These are phyloP conservation scores for Portunus trituberculatus DNA, from an alignment of 1,140 invertebrate genomes.

Conservation along the genomic window DNA sequence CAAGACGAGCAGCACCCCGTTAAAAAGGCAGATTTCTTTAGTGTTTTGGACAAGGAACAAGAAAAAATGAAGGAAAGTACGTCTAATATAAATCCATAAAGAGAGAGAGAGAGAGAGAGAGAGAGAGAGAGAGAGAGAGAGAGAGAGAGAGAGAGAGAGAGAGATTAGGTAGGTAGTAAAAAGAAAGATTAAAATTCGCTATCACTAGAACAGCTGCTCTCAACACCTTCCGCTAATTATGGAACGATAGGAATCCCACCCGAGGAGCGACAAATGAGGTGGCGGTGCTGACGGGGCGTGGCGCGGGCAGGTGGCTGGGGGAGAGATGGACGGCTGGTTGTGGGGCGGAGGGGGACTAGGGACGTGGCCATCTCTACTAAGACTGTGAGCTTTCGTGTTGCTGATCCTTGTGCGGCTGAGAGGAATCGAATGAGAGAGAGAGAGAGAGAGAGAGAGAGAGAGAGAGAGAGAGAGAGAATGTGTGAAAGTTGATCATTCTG, in stretches of 20 bases:
- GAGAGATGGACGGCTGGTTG: not conserved
- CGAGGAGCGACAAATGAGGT: constrained; percentile 14
- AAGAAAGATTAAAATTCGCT: too few species aligned
- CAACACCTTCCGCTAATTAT: constrained; percentile 14
- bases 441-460: not conserved
- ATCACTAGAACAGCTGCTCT: not conserved
- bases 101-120: too few species aligned
- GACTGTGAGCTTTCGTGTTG: too few species aligned
- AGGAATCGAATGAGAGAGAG: not conserved
- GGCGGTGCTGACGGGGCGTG: not conserved
- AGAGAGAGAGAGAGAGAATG: not conserved
- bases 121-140: too few species aligned
- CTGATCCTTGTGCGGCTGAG: too few species aligned
- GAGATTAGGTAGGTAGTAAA: too few species aligned
- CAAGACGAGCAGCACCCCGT: too few species aligned
- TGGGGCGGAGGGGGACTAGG: not conserved
- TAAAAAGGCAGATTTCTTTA: too few species aligned
- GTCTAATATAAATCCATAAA: too few species aligned
- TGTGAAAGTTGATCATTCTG: not conserved
- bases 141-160: too few species aligned
- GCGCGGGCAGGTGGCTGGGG: not conserved
- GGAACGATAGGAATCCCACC: constrained; percentile 37
- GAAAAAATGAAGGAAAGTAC: too few species aligned
- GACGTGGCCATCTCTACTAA: not conserved
- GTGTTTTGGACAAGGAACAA: too few species aligned